Evolutionary conservation across 2,113 vertebrate genomes (phyloP), one percentile per base, ranked within the genome.

Genomic region (Lanius ludovicianus): DNA sequence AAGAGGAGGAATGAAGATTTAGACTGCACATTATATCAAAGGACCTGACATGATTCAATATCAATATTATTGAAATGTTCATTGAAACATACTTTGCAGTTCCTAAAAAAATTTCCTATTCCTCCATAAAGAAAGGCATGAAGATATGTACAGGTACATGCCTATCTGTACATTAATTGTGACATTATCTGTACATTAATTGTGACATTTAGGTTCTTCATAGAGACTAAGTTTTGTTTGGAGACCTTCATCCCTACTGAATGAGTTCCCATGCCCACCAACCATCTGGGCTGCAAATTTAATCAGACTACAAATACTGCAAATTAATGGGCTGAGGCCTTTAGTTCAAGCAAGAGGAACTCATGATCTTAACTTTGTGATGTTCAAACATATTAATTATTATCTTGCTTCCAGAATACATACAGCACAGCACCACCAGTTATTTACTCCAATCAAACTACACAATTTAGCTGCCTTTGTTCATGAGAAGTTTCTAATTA

Each of bases 41-140:
- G 23, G 46, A 95, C 76, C 63, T 86, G 63, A 65, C 52, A 83
- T 35, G 70, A 91, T 60, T 95, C 69, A 70, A 37, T 80, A 68
- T 64, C 88, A 91, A 64, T 90, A 28, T 90, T 95, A 91, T n/a
- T 94, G 62, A 73, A 33, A 83, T 22, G 22, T 89, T 46, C 89
- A 96, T 87, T 94, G 76, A 95, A 74, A 70, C 11, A 79, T 75
- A 90, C 63, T 93, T 96, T 84, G 79, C 44, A 95, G 59, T 78
- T 41, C 89, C 55, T 89, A 57, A 92, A 96, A 92, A 94, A 47
- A 28, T 81, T 67, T 8, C 1, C 15, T 74, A 8, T 62, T 87
- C 63, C 44, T 77, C 56, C 15, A 23, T 86, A 74, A 27, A 84
- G n/a, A 93, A 94, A 88, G 42, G 10, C 85, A 90, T 27, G 12